Evolutionary conservation across 2,113 vertebrate species (phyloP).

Genomic region (Scalopus aquaticus): DNA sequence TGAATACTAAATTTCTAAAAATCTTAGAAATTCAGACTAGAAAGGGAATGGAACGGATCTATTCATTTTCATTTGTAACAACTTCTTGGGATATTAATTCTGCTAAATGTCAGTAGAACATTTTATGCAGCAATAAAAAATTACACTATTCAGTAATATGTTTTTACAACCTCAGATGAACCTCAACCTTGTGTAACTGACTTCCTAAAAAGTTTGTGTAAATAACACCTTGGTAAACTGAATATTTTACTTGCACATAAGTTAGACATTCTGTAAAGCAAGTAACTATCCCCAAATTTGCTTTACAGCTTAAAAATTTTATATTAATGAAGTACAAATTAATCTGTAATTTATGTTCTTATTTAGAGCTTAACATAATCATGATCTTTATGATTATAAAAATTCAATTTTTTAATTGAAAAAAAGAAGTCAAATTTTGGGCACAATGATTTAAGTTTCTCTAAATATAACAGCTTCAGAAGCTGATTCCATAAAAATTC

Average conservation of each 20-base stretch:
- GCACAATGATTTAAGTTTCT: slow-evolving; percentile 29
- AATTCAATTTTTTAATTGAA: slow-evolving; percentile 51
- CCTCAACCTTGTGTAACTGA: slow-evolving; percentile 63
- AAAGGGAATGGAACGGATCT: slow-evolving; percentile 44
- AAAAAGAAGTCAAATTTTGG: neutral
- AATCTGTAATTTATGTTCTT: slow-evolving; percentile 45
- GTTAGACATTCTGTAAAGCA: slow-evolving; percentile 54
- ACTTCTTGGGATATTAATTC: slow-evolving; percentile 53
- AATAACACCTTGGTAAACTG: slow-evolving; percentile 67
- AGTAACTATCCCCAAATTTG: slow-evolving; percentile 7
- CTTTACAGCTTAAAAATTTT: slow-evolving; percentile 30
- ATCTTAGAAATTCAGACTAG: slow-evolving; percentile 47
- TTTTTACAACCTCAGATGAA: slow-evolving; percentile 65
- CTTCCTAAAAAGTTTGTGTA: slow-evolving; percentile 68
- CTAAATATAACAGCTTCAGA: slow-evolving; percentile 26
- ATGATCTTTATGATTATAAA: slow-evolving; percentile 35
- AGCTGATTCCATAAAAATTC: slow-evolving; percentile 4
- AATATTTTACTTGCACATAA: slow-evolving; percentile 65
- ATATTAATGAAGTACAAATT: slow-evolving; percentile 21
- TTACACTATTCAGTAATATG: slow-evolving; percentile 62
- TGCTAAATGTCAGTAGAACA: slow-evolving; percentile 62
- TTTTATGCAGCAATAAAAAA: slow-evolving; percentile 65
- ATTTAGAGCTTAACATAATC: neutral
- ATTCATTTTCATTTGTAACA: slow-evolving; percentile 54
- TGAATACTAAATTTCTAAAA: slow-evolving; percentile 54